Percentiles rank a stretch among this genome's conserved stretches.
These are phyloP conservation scores for Dryobotodes eremita DNA, from an alignment of 2,888 invertebrate genomes.

Conservation along the genomic window DNA sequence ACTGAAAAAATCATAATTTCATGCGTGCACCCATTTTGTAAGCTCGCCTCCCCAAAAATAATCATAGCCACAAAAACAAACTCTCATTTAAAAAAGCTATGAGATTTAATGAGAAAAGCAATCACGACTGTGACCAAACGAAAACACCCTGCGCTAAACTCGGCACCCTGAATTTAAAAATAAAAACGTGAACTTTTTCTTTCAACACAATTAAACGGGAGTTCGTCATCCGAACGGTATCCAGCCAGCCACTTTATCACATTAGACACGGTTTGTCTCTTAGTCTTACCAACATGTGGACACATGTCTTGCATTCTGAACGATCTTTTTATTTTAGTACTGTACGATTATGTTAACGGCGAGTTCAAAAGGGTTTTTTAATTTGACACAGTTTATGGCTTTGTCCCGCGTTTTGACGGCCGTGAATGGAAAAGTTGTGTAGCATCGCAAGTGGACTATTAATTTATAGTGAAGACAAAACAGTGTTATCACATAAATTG, in stretches of 20 bases:
- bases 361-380: constrained; percentile 87
- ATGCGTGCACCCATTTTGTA: not conserved
- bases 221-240: constrained; percentile 63
- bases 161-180: constrained; percentile 69
- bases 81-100: constrained; percentile 21
- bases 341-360: constrained; percentile 84
- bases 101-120: constrained; percentile 54
- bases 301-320: constrained; percentile 87
- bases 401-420: constrained; percentile 80
- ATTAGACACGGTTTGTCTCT: constrained; percentile 86
- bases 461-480: constrained; percentile 66
- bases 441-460: constrained; percentile 69
- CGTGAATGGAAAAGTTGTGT: constrained; percentile 75
- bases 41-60: not conserved
- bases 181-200: constrained; percentile 69
- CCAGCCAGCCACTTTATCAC: constrained; percentile 81
- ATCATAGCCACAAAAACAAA: constrained; percentile 7
- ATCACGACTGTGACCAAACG: constrained; percentile 66
- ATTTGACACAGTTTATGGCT: constrained; percentile 88
- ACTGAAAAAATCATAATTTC: not conserved
- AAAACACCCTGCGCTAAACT: constrained; percentile 57
- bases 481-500: constrained; percentile 67
- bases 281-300: constrained; percentile 81
- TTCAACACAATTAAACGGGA: constrained; percentile 72
- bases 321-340: constrained; percentile 85